A percentile compares a stretch with the other conserved stretches of the same genome.
Conservation (phyloP, 2,888 invertebrate species). For the Monochamus alternatus region DNA sequence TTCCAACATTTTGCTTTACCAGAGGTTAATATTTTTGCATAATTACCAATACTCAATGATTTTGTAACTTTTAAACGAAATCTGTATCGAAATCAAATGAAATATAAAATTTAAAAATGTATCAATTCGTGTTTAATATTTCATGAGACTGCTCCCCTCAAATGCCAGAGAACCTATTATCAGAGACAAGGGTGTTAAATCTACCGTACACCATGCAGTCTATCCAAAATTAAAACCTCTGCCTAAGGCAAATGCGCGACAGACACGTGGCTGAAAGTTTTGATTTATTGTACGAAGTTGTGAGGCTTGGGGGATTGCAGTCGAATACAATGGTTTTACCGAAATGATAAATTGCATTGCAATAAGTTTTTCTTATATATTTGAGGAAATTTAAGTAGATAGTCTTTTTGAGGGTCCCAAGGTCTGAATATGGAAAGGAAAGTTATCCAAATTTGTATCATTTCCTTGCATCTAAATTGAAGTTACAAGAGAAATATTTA, state of each 20-base stretch:
- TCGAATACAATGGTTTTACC: conserved; percentile 1
- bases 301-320: conserved; percentile 8
- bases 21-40: too few species aligned
- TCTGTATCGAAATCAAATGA: too few species aligned
- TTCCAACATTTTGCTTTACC: too few species aligned
- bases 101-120: too few species aligned
- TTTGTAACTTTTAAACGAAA: too few species aligned
- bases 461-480: too few species aligned
- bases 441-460: too few species aligned
- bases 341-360: conserved; percentile 15
- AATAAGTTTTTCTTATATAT: conserved; percentile 8
- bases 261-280: conserved; percentile 24
- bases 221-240: background rate
- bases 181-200: conserved; percentile 1
- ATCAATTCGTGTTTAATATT: too few species aligned
- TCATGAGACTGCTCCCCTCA: background rate
- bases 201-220: background rate
- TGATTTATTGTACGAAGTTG: conserved; percentile 22
- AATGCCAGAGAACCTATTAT: background rate
- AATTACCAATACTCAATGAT: too few species aligned
- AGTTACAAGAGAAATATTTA: too few species aligned
- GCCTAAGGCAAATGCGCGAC: conserved; percentile 1
- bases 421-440: too few species aligned
- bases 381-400: background rate
- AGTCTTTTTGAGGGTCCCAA: too few species aligned